These are phyloP conservation scores for Peromyscus aztecus DNA, from an alignment of 2,797 vertebrate genomes.

Conservation along the genomic window DNA sequence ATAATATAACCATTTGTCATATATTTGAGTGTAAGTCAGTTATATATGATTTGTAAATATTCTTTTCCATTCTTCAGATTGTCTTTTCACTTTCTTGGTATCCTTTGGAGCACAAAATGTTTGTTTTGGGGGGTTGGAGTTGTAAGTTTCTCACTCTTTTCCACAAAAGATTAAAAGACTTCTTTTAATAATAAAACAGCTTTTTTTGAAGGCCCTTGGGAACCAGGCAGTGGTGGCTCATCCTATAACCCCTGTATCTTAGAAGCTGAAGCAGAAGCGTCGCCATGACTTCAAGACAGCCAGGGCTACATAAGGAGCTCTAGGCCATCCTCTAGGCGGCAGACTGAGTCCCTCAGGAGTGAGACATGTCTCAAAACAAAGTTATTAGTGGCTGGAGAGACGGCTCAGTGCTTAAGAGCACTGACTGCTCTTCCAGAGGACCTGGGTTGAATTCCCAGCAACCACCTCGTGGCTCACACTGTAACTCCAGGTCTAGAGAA, in stretches of 20 bases:
- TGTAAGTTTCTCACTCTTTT: not conserved
- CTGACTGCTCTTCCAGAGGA: not conserved
- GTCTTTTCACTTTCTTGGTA: constrained; percentile 43
- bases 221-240: not conserved
- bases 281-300: not conserved
- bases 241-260: not conserved
- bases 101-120: not conserved
- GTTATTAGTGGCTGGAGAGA: not conserved
- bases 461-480: not conserved
- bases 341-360: not conserved
- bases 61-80: constrained; percentile 1
- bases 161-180: not conserved
- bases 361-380: not conserved
- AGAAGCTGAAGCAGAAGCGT: not conserved
- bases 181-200: constrained; percentile 1
- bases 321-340: not conserved
- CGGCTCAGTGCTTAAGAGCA: not conserved
- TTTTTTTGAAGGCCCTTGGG: not conserved
- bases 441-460: not conserved
- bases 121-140: not conserved
- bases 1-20: not conserved
- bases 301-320: not conserved
- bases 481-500: not conserved
- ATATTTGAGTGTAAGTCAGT: constrained; percentile 2
- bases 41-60: constrained; percentile 24